Evolutionary conservation across 2,797 vertebrate species (phyloP).

Genomic region (Bovichtus diacanthus): DNA sequence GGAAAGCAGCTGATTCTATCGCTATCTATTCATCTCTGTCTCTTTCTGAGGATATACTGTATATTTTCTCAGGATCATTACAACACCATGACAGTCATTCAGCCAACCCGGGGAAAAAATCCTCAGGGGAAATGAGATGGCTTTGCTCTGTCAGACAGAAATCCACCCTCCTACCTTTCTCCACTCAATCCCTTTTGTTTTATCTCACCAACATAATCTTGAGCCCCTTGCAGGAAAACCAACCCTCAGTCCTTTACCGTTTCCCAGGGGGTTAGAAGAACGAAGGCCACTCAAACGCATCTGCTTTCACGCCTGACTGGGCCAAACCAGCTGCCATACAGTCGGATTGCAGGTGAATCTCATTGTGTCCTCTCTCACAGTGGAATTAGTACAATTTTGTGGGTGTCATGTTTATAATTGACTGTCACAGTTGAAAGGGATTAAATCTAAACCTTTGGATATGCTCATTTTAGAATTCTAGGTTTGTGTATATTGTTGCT

Average conservation of each 20-base stretch:
- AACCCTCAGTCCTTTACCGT: conserved; percentile 32
- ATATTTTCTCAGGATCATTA: conserved; percentile 53
- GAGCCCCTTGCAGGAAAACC: conserved; percentile 24
- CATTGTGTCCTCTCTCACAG: conserved; percentile 31
- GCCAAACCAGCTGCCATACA: conserved; percentile 24
- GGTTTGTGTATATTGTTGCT: conserved; percentile 39
- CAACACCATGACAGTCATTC: conserved; percentile 44
- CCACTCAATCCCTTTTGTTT: conserved; percentile 52
- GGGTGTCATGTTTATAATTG: conserved; percentile 58
- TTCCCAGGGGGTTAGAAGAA: conserved; percentile 35
- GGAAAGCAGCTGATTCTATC: conserved; percentile 32
- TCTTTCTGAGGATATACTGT: conserved; percentile 34
- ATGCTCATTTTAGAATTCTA: conserved; percentile 44
- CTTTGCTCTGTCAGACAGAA: conserved; percentile 58
- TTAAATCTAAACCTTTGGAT: conserved; percentile 57
- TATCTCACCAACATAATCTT: conserved; percentile 54
- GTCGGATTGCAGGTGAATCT: conserved; percentile 57
- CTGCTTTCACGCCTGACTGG: conserved; percentile 53
- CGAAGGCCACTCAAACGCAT: conserved; percentile 52
- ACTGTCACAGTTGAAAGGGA: conserved; percentile 68
- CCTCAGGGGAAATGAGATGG: conserved; percentile 60
- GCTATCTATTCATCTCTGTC: conserved; percentile 4
- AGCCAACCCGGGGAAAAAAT: conserved; percentile 32
- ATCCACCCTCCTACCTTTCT: conserved; percentile 27
- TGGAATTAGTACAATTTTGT: conserved; percentile 39